A percentile compares a stretch with the other conserved stretches of the same genome.
Evolutionary conservation across 1,140 invertebrate genomes (phyloP).

Genomic region (Microplitis mediator): DNA sequence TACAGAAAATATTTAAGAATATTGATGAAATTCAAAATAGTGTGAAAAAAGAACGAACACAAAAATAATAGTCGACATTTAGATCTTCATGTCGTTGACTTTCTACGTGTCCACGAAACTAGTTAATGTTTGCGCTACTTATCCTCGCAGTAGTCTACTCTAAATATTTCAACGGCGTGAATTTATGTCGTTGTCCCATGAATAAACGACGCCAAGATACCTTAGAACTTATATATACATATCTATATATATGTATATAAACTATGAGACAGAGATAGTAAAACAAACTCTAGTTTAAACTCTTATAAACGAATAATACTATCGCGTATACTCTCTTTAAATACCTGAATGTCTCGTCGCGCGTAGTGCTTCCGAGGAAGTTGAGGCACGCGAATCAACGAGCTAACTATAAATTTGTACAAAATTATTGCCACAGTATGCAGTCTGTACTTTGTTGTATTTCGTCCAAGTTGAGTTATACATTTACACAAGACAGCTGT

Average conservation of each 20-base stretch:
- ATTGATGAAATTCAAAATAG: too few relatives aligned
- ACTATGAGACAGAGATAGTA: background rate
- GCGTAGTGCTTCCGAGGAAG: background rate
- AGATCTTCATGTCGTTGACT: background rate
- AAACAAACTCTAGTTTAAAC: too few relatives aligned
- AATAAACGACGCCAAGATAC: background rate
- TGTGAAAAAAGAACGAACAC: background rate
- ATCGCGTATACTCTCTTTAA: background rate
- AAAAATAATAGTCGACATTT: background rate
- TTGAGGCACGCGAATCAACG: background rate
- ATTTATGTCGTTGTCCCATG: conserved; percentile 17
- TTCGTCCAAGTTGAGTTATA: background rate
- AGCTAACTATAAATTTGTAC: background rate
- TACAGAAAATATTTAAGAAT: too few relatives aligned
- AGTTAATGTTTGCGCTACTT: conserved; percentile 6
- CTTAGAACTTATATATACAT: background rate
- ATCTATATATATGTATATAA: background rate
- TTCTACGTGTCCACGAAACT: background rate
- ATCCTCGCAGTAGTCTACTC: conserved; percentile 25
- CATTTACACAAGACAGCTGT: background rate
- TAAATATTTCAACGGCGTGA: conserved; percentile 29
- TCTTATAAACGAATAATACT: too few relatives aligned
- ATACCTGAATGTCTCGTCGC: conserved; percentile 1
- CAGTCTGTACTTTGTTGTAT: background rate
- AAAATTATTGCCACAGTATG: background rate